Evolutionary conservation across 2,113 vertebrate genomes (phyloP).

Genomic region (Megaceryle maxima): DNA sequence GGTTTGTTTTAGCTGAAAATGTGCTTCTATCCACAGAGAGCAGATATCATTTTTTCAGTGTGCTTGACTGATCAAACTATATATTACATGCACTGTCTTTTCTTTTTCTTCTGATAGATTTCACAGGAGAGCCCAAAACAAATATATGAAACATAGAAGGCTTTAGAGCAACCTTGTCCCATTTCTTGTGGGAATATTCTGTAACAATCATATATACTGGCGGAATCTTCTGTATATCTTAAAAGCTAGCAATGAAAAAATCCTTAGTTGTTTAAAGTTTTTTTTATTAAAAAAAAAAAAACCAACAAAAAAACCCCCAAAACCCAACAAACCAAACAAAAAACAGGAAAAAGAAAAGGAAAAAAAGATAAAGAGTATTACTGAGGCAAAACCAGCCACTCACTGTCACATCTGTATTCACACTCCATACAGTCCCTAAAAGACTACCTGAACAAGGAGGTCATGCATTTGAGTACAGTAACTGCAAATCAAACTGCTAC

Average conservation of each 20-base stretch:
- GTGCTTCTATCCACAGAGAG: neutral
- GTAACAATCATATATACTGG: neutral
- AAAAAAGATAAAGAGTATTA: neutral
- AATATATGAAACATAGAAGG: neutral
- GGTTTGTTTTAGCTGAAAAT: slow-evolving; percentile 29
- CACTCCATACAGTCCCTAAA: neutral
- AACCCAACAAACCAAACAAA: too few species aligned
- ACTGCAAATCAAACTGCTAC: neutral
- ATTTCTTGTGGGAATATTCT: slow-evolving; percentile 34
- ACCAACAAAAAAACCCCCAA: too few species aligned
- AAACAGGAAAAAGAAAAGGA: neutral
- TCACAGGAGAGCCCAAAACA: slow-evolving; percentile 33
- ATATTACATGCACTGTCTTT: neutral
- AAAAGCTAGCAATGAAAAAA: neutral
- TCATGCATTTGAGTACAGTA: neutral
- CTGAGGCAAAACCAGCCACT: neutral
- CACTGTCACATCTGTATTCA: slow-evolving; percentile 4
- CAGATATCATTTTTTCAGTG: neutral
- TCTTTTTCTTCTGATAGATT: slow-evolving; percentile 24
- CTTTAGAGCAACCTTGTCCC: neutral
- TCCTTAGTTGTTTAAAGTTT: neutral
- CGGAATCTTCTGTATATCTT: neutral
- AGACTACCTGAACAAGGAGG: neutral
- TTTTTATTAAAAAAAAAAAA: neutral
- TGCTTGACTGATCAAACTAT: neutral